Evolutionary conservation across 2,888 invertebrate species (phyloP).

Genomic region (Peribatodes rhomboidaria): DNA sequence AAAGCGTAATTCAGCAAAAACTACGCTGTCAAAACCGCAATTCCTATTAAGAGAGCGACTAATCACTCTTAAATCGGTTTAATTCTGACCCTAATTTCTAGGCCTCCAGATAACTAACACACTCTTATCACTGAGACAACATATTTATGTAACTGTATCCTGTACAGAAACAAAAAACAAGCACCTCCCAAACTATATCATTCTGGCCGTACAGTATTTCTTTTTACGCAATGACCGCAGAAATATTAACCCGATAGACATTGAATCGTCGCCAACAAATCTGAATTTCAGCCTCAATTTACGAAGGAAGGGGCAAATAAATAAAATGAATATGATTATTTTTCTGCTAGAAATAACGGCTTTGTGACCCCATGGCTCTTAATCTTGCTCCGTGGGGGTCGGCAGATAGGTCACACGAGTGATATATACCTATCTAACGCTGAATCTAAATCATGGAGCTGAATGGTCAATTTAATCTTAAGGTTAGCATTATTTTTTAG

Average conservation of each 20-base stretch:
- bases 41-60: no score
- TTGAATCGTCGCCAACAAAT: slow-evolving; percentile 33
- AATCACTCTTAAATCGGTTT: no score
- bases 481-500: slow-evolving; percentile 17
- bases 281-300: slow-evolving; percentile 32
- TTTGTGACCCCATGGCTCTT: slow-evolving; percentile 41
- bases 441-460: slow-evolving; percentile 24
- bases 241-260: slow-evolving; percentile 30
- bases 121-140: no score
- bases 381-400: slow-evolving; percentile 44
- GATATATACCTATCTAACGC: slow-evolving; percentile 5
- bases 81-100: no score
- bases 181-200: slow-evolving; percentile 7
- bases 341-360: slow-evolving; percentile 46
- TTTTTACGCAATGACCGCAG: slow-evolving; percentile 19
- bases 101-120: no score
- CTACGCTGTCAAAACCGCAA: no score
- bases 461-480: slow-evolving; percentile 30
- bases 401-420: slow-evolving; percentile 39
- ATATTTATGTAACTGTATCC: no score
- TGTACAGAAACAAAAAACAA: not conserved
- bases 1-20: no score
- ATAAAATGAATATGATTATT: slow-evolving; percentile 53
- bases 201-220: slow-evolving; percentile 1
- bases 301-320: slow-evolving; percentile 44